Percentiles rank a stretch among this genome's conserved stretches.
Evolutionary conservation across 2,113 vertebrate species (phyloP).

Genomic region (Crotophaga sulcirostris): DNA sequence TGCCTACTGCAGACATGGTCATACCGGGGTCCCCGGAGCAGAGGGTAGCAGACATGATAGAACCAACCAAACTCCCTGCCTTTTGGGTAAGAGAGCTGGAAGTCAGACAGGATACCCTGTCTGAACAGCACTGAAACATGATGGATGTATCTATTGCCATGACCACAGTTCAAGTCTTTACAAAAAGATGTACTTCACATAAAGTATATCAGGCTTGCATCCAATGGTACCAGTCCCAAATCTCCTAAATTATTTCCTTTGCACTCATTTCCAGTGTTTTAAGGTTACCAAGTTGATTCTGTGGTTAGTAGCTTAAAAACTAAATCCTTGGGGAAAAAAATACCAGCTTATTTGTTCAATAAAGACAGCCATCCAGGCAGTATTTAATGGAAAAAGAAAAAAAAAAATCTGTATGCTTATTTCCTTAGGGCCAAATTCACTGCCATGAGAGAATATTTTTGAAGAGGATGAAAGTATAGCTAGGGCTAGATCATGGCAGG

Average conservation of each 20-base stretch:
- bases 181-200: not conserved
- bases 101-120: not conserved
- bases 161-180: not conserved
- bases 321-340: not conserved
- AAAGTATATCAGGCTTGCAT: not conserved
- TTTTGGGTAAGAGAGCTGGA: not conserved
- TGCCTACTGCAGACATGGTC: not conserved
- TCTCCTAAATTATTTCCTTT: not conserved
- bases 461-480: not conserved
- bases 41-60: not conserved
- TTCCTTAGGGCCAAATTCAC: slow-evolving; percentile 27
- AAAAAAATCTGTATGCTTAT: not conserved
- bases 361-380: not conserved
- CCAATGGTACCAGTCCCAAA: not conserved
- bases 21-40: not conserved
- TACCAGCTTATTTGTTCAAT: not conserved
- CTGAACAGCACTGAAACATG: not conserved
- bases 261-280: not conserved
- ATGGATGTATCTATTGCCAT: not conserved
- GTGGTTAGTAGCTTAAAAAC: not conserved
- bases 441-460: not conserved
- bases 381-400: not conserved
- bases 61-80: not conserved
- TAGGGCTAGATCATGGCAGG: not conserved
- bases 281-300: not conserved